A percentile compares a stretch with the other conserved stretches of the same genome.
These are phyloP conservation scores for Podiceps cristatus DNA, from an alignment of 2,113 vertebrate genomes.

Conservation along the genomic window DNA sequence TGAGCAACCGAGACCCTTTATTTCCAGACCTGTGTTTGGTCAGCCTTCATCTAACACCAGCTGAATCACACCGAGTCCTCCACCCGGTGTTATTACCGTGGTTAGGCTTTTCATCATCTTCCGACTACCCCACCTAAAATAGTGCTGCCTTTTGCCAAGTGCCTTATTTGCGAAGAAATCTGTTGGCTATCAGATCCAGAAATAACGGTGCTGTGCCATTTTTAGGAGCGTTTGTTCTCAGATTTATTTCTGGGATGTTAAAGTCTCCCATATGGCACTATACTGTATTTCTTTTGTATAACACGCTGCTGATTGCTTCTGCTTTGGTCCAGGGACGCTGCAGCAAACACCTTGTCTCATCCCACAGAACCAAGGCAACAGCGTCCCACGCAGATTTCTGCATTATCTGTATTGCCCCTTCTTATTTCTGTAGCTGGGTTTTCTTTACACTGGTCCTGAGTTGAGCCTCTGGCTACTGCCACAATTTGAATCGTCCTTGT, in stretches of 20 bases:
- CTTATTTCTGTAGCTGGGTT: not conserved
- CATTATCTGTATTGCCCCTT: accelerated
- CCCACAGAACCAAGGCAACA: accelerated
- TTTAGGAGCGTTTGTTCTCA: not conserved
- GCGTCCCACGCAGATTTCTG: not conserved
- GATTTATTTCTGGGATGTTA: not conserved
- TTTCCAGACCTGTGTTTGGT: not conserved
- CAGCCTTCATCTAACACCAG: not conserved
- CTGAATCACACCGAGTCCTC: not conserved
- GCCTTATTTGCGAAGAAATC: not conserved
- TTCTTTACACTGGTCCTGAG: accelerated
- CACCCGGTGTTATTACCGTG: not conserved
- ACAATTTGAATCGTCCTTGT: not conserved
- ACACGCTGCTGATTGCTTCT: accelerated
- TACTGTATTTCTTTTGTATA: not conserved
- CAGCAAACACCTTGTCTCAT: not conserved
- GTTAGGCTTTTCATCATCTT: not conserved
- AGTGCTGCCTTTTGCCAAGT: not conserved
- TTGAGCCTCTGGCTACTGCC: not conserved
- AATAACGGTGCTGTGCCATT: accelerated
- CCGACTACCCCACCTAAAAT: not conserved
- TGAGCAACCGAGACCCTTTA: not conserved
- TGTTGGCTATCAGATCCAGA: not conserved
- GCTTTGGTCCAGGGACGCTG: accelerated
- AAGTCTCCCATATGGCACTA: not conserved